These are phyloP conservation scores for Chaetodon trifascialis DNA, from an alignment of 2,113 vertebrate species.

Conservation along the genomic window DNA sequence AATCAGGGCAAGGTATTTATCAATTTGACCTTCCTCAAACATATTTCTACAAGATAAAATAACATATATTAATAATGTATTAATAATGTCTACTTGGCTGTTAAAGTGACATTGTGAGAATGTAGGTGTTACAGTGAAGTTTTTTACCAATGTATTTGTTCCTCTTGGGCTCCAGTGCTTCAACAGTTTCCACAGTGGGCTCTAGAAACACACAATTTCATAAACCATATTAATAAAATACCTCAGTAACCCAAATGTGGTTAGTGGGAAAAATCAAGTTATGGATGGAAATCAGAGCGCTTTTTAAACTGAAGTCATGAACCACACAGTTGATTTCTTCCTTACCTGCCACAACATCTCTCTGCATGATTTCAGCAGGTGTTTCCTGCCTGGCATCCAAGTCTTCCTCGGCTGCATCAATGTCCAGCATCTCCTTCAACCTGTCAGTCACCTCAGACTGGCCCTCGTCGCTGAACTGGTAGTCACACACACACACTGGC, in stretches of 20 bases:
- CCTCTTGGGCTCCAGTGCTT: constrained; percentile 23
- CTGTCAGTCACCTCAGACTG: constrained; percentile 76
- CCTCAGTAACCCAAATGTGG: background rate
- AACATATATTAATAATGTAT: background rate
- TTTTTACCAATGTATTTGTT: constrained; percentile 67
- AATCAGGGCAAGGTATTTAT: constrained; percentile 2
- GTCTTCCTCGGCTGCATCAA: constrained; percentile 62
- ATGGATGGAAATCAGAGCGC: background rate
- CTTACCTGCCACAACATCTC: constrained; percentile 35
- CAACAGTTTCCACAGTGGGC: constrained; percentile 1
- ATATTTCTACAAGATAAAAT: background rate
- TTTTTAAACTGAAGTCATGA: background rate
- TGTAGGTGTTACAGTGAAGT: background rate
- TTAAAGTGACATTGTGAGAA: background rate
- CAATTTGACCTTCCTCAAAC: background rate
- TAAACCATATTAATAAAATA: background rate
- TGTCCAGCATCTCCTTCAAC: constrained; percentile 84
- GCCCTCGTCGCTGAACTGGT: constrained; percentile 83
- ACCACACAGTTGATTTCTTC: background rate
- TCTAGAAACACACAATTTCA: constrained; percentile 62
- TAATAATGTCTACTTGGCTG: background rate
- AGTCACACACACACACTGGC: constrained; percentile 81
- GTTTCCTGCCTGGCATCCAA: constrained; percentile 76
- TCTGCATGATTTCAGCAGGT: constrained; percentile 25
- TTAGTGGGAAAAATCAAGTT: background rate